A percentile compares a stretch with the other conserved stretches of the same genome.
These are phyloP conservation scores for Schizopygopsis malacanthus DNA, from an alignment of 2,797 vertebrate species.

Conservation along the genomic window DNA sequence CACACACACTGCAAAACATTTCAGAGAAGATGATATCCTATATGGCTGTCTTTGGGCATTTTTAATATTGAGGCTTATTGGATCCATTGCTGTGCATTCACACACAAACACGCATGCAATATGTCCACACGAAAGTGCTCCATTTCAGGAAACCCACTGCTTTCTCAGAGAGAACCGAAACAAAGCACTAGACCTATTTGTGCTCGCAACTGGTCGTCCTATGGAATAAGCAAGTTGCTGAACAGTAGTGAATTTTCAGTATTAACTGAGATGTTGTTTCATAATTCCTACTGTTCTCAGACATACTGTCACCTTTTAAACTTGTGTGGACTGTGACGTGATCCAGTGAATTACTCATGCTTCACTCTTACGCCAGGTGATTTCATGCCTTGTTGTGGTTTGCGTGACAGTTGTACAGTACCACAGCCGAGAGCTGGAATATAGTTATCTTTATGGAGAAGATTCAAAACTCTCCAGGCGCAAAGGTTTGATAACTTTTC, in stretches of 20 bases:
- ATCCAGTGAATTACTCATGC: neutral
- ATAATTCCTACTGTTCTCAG: neutral
- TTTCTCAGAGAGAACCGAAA: slow-evolving; percentile 32
- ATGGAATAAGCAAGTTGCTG: neutral
- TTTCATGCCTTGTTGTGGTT: slow-evolving; percentile 5
- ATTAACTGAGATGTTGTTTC: neutral
- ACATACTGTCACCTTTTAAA: neutral
- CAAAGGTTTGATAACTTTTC: slow-evolving; percentile 4
- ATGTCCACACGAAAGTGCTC: slow-evolving; percentile 13
- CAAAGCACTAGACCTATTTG: neutral
- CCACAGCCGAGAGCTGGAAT: neutral
- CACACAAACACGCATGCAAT: slow-evolving; percentile 60
- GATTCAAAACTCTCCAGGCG: neutral
- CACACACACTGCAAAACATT: neutral
- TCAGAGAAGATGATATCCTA: slow-evolving; percentile 3
- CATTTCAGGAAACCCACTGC: neutral
- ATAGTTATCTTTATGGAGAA: neutral
- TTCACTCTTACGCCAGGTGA: neutral
- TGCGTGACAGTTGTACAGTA: neutral
- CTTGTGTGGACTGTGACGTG: neutral
- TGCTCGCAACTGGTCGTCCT: neutral
- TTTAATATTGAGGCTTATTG: slow-evolving; percentile 73
- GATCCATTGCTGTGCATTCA: slow-evolving; percentile 72
- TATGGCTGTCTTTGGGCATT: slow-evolving; percentile 65
- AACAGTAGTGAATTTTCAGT: neutral